Percentiles rank a stretch among this genome's conserved stretches.
Evolutionary conservation across 2,888 invertebrate species (phyloP).

Genomic region (Sabellastarte sp.): DNA sequence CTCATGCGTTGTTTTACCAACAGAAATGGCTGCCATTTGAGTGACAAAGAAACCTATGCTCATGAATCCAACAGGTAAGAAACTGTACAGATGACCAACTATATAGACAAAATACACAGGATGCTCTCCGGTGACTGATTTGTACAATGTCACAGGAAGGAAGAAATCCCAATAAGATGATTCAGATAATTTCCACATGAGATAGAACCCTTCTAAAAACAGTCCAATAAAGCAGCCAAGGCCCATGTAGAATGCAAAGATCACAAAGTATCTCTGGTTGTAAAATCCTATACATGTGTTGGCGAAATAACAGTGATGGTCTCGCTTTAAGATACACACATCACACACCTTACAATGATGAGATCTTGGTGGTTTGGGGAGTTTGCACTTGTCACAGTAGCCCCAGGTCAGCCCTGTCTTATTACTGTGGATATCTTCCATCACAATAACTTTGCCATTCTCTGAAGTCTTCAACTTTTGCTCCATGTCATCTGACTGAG

Average conservation of each 20-base stretch:
- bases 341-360: constrained; percentile 60
- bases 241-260: constrained; percentile 47
- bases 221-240: constrained; percentile 24
- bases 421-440: not conserved
- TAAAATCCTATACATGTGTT: constrained; percentile 59
- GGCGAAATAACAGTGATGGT: constrained; percentile 60
- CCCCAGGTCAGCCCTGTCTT: not conserved
- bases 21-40: constrained; percentile 35
- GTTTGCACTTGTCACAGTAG: constrained; percentile 28
- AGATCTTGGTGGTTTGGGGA: constrained; percentile 42
- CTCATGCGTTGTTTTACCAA: constrained; percentile 45
- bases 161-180: not conserved
- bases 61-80: constrained; percentile 13
- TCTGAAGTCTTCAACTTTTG: not conserved
- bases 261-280: constrained; percentile 60
- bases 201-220: too few species aligned
- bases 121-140: constrained; percentile 34
- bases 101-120: constrained; percentile 9
- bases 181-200: too few species aligned
- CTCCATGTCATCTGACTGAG: not conserved
- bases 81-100: constrained; percentile 6
- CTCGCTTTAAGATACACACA: constrained; percentile 57
- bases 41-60: constrained; percentile 35
- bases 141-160: not conserved
- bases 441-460: not conserved